Conservation (phyloP, 2,888 invertebrate genomes). For the Metopia argyrocephala region DNA sequence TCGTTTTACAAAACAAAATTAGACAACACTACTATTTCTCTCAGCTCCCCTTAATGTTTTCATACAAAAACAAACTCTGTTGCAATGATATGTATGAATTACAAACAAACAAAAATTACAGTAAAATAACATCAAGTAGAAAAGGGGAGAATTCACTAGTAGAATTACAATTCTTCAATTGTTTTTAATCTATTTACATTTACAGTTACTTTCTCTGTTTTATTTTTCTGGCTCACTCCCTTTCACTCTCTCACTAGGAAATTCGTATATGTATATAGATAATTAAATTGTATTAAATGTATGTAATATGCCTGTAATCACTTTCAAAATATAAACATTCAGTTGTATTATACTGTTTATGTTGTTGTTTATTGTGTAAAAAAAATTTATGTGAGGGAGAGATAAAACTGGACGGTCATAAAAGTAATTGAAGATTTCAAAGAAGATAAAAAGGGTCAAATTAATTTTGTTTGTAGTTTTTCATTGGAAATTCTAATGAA, state of each 20-base stretch:
- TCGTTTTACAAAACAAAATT: slow-evolving; percentile 13
- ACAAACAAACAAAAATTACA: neutral
- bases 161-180: neutral
- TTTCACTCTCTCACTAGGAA: neutral
- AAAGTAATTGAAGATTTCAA: slow-evolving; percentile 28
- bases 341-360: neutral
- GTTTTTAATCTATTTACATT: neutral
- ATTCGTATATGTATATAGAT: slow-evolving; percentile 43
- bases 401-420: neutral
- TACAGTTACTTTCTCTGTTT: neutral
- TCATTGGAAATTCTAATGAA: neutral
- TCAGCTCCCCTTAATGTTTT: too few relatives aligned
- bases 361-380: too few relatives aligned
- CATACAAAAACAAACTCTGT: too few relatives aligned
- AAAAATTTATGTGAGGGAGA: slow-evolving; percentile 24
- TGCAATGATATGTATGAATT: neutral
- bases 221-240: neutral
- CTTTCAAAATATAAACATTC: too few relatives aligned
- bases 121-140: neutral
- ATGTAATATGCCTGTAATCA: slow-evolving; percentile 52
- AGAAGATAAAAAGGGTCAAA: slow-evolving; percentile 3
- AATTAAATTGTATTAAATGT: slow-evolving; percentile 61
- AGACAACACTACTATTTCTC: neutral
- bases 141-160: neutral
- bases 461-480: slow-evolving; percentile 10